These are phyloP conservation scores for Fulica atra DNA, from an alignment of 2,113 vertebrate species.

Conservation along the genomic window DNA sequence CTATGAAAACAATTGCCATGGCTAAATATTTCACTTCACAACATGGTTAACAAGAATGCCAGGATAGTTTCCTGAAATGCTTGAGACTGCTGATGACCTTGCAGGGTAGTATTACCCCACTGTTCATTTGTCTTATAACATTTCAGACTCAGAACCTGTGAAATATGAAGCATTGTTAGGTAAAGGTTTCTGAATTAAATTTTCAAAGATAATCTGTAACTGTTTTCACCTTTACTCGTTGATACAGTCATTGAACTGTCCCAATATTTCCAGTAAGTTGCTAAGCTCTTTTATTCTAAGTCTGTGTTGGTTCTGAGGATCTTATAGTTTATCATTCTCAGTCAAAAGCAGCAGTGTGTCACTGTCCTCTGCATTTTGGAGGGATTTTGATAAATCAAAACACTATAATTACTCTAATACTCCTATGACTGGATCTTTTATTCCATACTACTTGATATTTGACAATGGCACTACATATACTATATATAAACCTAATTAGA, in stretches of 20 bases:
- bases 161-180: background rate
- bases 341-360: background rate
- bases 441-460: background rate
- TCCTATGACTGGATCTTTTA: background rate
- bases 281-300: background rate
- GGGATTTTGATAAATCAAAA: background rate
- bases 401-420: background rate
- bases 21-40: background rate
- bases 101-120: background rate
- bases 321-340: background rate
- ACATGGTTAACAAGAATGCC: background rate
- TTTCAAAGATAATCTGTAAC: background rate
- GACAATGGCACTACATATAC: background rate
- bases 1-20: background rate
- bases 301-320: background rate
- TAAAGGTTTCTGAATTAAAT: background rate
- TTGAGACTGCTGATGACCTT: background rate
- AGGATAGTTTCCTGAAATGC: background rate
- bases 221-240: background rate
- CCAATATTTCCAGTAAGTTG: background rate
- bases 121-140: background rate
- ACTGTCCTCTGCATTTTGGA: background rate
- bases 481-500: background rate
- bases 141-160: background rate
- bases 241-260: background rate